Base-by-base conservation (phyloP, 2,888 invertebrate species). In the Autographa pulchrina region DNA sequence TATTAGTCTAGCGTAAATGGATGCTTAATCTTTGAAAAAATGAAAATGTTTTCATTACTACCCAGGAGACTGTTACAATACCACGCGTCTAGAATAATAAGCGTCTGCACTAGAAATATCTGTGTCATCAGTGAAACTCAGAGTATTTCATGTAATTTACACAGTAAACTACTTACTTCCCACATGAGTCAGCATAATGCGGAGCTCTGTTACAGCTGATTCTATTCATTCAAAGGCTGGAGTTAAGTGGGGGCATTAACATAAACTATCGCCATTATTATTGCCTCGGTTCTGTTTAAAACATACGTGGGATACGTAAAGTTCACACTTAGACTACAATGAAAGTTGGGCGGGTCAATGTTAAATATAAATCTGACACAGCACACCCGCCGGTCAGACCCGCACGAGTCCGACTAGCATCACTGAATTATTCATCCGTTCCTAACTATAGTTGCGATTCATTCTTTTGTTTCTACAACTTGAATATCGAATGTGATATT, bases 381-480 rank as follows among this genome's bases (percentile, higher is more conserved):
- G 88, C 88, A 85, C 78, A 86, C 86, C 85, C 84, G 76, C 80
- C 81, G 78, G 79, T 71, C 79, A 77, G 79, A 80, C 80, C 73
- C 73, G 79, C 68, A 74, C 78, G 78, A 80, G 79, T 72, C 72
- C 74, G 75, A 82, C 74, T 78, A 83, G 82, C 70, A 70, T 77
- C 82, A 68, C 80, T 91, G 92, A 92, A 92, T 92, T 80, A 92
- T 92, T 91, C 91, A 92, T 90, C 73, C 77, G 70, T 85, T 83
- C 77, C 83, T 84, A 86, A 88, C 86, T 88, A 87, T 87, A 88
- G 83, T 89, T 86, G 83, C 84, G 86, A 88, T 87, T 91, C 89
- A 88, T 89, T 87, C 87, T 89, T 89, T 88, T 89, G 85, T 90
- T 89, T 85, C 82, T 83, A 71, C 82, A 82, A 83, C 84, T 87